Evolutionary conservation across 2,797 vertebrate species (phyloP).

Genomic region (Xenops minutus): DNA sequence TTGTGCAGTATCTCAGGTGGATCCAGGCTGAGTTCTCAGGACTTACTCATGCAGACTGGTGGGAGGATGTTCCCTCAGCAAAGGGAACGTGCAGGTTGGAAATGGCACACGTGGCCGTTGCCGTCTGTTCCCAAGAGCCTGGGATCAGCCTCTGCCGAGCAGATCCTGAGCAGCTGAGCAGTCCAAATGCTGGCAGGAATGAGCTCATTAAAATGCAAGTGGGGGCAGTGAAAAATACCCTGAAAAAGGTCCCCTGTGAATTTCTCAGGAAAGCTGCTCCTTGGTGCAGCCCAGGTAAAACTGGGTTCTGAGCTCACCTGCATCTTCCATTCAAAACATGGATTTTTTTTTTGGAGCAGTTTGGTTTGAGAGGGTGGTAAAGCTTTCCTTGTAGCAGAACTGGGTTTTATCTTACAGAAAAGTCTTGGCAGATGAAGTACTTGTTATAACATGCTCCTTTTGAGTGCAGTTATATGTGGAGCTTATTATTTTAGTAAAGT

Average conservation of each 20-base stretch:
- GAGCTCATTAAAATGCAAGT: neutral
- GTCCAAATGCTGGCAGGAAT: neutral
- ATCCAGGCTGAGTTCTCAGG: neutral
- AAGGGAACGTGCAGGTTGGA: neutral
- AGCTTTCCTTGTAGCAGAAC: neutral
- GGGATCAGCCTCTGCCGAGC: neutral
- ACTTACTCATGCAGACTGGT: neutral
- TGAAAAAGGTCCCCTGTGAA: neutral
- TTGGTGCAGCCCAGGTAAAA: neutral
- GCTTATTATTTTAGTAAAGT: neutral
- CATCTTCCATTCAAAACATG: neutral
- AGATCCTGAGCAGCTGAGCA: neutral
- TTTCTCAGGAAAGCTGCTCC: neutral
- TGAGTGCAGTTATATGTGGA: neutral
- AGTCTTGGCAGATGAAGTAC: neutral
- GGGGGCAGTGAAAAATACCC: neutral
- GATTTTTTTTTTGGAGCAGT: neutral
- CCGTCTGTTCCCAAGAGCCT: neutral
- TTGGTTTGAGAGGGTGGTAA: neutral
- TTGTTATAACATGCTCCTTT: neutral
- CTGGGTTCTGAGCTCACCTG: neutral
- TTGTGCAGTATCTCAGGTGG: neutral
- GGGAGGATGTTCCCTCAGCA: neutral
- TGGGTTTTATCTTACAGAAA: neutral
- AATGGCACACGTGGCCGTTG: accelerated